Evolutionary conservation across 2,797 vertebrate species (phyloP).

Genomic region (Rhinophrynus dorsalis): DNA sequence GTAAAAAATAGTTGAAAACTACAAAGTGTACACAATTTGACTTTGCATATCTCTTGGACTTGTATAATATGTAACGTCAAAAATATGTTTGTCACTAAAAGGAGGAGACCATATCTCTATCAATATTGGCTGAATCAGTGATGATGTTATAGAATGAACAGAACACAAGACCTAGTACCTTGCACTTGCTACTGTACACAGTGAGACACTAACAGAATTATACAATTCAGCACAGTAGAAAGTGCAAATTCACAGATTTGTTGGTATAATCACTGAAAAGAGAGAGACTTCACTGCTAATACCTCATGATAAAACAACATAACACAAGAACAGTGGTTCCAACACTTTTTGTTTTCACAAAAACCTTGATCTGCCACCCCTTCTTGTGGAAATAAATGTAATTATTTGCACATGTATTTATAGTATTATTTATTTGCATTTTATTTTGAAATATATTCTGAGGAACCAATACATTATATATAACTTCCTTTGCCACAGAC

Average conservation of each 20-base stretch:
- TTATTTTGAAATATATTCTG: too few relatives aligned
- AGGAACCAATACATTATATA: too few relatives aligned
- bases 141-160: not conserved
- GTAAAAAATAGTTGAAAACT: too few relatives aligned
- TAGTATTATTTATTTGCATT: too few relatives aligned
- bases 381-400: too few relatives aligned
- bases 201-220: not conserved
- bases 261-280: not conserved
- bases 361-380: too few relatives aligned
- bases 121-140: not conserved
- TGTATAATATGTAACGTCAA: too few relatives aligned
- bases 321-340: not conserved
- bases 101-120: not conserved
- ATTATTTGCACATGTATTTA: too few relatives aligned
- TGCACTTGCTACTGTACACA: not conserved
- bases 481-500: too few relatives aligned
- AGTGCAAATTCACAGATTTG: not conserved
- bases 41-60: too few relatives aligned
- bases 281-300: not conserved
- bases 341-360: too few relatives aligned
- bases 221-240: not conserved
- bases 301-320: not conserved
- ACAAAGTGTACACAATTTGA: too few relatives aligned
- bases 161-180: not conserved
- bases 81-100: not conserved